Base-by-base conservation (phyloP, 2,888 invertebrate genomes). In the Linyphia triangularis region DNA sequence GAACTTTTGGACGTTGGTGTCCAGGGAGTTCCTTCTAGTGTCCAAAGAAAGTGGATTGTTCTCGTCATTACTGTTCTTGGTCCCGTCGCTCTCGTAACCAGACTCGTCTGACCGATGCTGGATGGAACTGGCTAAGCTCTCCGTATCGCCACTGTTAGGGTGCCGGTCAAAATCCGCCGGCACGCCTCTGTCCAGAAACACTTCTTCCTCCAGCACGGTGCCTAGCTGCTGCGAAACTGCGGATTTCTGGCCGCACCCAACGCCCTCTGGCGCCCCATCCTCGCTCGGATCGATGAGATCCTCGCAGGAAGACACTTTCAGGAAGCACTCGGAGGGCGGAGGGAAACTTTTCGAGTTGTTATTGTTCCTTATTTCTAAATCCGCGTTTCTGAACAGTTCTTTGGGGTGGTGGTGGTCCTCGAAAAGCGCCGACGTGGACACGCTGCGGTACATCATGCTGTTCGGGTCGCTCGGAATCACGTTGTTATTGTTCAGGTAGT, bases 61-160 rank as follows among this genome's bases (percentile, higher is more conserved):
- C 6, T 88, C 90, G 26, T 88, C 88, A 57, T 91, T 86, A 69
- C 91, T 57, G 26, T 91, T 92, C 70, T 92, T 91, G 0, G 92
- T 94, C 77, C 96, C 95, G 92, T 96, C 96, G 92, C 96, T 96
- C 92, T 96, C 96, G 92, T 96, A 96, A 61, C 96, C 96, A 72
- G 96, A 96, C 93, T 96, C 96, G 92, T 96, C 96, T 67, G 96
- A 96, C 93, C 96, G 92, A 92, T 92, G 79, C 91, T 90, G 89
- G 24, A 90, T 63, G 61, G 90, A 90, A 51, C 90, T 89, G 2
- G 90, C 85, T 37, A 90, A 57, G 37, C 90, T 90, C 33, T 88
- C 88, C 10, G 85, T 85, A 61, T 90, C 90, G n/a, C 84, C 90
- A 33, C 65, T 75, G 37, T 77, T 77, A 40, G 79, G 89, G 69